Base-by-base conservation (phyloP, 2,113 vertebrate species). In the Bambusicola thoracicus region DNA sequence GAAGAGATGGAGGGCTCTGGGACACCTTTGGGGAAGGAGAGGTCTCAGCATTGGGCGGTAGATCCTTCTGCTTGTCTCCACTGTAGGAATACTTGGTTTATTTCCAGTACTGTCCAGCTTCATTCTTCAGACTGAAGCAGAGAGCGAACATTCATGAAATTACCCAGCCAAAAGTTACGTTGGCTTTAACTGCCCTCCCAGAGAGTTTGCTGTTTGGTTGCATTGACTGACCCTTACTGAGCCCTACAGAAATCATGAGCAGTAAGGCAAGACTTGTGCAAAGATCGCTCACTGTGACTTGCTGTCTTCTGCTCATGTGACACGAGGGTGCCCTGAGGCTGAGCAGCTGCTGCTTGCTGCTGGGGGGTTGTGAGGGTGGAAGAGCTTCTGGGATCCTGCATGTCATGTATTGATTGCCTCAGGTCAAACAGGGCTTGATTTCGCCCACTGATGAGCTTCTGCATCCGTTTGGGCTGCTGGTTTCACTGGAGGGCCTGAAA, bases 401-500 rank as follows among this genome's bases (percentile, higher is more conserved):
- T 0, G 0, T 38, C 53, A 29, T 38, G 76, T 83, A 73, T 36
- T 51, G 70, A 79, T 72, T 32, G 51, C 46, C 22, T 69, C 44
- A 44, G 72, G 48, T 66, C 19, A 77, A 51, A 13, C 18, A 65
- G n/a, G 38, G 2, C 18, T 87, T 80, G 58, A n/a, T 69, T 87
- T 61, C 58, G 15, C 36, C 41, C 25, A 16, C 10, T 36, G 65
- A 69, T 67, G 36, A 92, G 62, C n/a, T 73, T 16, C 65, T 73
- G n/a, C 25, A 27, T 69, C 59, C 1, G 1, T 88, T 51, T 77
- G 40, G 19, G 41, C 63, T 66, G 48, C 30, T 0, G 1, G 14
- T 69, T 90, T 88, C 76, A 34, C 63, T 78, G 38, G 32, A 59
- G 43, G 67, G 19, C 58, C 68, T 65, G 58, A 82, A 89, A 58